phyloP scores from a whole-genome alignment of 2,113 vertebrate genomes.

The Cololabis saira region DNA sequence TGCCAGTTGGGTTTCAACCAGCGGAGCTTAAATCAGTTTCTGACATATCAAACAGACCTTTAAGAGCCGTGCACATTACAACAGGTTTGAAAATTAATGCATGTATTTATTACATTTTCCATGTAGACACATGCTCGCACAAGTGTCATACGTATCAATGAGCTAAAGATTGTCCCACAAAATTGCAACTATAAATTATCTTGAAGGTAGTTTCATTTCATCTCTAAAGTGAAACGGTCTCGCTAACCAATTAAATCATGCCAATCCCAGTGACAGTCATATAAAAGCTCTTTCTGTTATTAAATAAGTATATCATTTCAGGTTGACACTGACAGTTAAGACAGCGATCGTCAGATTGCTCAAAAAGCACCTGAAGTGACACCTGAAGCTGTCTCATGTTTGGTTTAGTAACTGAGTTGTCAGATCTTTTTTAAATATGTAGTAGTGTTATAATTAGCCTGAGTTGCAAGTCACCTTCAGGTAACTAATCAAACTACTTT shows the following conservation, averaged over 20 bases:
- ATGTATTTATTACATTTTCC: constrained; percentile 44
- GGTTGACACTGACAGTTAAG: constrained; percentile 60
- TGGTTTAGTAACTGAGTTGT: too few relatives aligned
- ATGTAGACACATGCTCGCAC: constrained; percentile 21
- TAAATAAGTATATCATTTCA: constrained; percentile 75
- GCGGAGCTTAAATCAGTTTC: constrained; percentile 4
- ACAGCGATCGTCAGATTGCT: constrained; percentile 62
- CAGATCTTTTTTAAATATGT: too few relatives aligned
- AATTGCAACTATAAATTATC: constrained; percentile 80
- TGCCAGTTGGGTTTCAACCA: constrained; percentile 10
- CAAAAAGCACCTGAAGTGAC: constrained; percentile 36
- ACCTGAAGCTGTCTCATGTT: too few relatives aligned
- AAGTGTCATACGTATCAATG: constrained; percentile 49
- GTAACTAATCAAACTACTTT: too few relatives aligned
- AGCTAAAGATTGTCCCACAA: constrained; percentile 57
- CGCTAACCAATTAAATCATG: constrained; percentile 71
- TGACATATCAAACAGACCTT: constrained; percentile 11
- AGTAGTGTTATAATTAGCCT: too few relatives aligned
- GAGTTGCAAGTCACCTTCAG: too few relatives aligned
- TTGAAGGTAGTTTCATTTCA: constrained; percentile 75
- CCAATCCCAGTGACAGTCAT: constrained; percentile 62
- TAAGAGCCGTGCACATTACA: constrained; percentile 10
- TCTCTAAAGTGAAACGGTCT: constrained; percentile 68
- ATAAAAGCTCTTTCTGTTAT: constrained; percentile 80
- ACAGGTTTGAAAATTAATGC: constrained; percentile 24